Conservation (phyloP, 2,888 invertebrate genomes). For the Cheilosia urbana region DNA sequence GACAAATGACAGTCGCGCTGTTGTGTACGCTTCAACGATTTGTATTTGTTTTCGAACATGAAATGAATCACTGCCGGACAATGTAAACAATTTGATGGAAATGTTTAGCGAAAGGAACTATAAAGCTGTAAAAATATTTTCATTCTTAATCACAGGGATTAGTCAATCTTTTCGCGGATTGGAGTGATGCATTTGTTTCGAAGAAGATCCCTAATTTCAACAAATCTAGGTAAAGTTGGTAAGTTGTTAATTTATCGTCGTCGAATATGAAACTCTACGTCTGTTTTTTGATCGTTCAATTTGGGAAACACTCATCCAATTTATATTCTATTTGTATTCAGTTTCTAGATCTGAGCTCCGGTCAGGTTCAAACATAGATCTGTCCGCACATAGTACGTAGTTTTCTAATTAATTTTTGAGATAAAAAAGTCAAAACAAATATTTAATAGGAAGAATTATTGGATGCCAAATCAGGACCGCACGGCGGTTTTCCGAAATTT, state of each 20-base stretch:
- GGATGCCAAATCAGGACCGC: too few relatives aligned
- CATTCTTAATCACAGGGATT: constrained; percentile 45
- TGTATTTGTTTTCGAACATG: constrained; percentile 15
- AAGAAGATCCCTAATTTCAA: too few relatives aligned
- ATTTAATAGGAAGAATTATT: too few relatives aligned
- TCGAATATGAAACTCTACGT: neutral
- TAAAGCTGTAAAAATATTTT: constrained; percentile 57
- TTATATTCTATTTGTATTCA: too few relatives aligned
- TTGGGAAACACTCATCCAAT: neutral
- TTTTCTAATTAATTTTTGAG: too few relatives aligned
- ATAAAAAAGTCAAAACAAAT: too few relatives aligned
- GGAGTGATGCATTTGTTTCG: neutral
- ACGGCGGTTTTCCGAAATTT: too few relatives aligned
- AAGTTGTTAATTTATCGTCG: neutral
- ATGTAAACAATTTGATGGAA: constrained; percentile 51
- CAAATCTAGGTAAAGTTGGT: neutral
- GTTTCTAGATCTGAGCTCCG: too few relatives aligned
- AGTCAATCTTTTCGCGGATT: constrained; percentile 18
- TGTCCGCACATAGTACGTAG: too few relatives aligned
- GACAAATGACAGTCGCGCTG: constrained; percentile 55
- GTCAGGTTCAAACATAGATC: too few relatives aligned
- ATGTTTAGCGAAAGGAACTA: constrained; percentile 42
- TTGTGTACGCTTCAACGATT: constrained; percentile 39
- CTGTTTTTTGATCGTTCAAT: neutral
- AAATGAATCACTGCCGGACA: constrained; percentile 52